phyloP scores from a whole-genome alignment of 2,113 vertebrate genomes.

The Aspidoscelis tigris region DNA sequence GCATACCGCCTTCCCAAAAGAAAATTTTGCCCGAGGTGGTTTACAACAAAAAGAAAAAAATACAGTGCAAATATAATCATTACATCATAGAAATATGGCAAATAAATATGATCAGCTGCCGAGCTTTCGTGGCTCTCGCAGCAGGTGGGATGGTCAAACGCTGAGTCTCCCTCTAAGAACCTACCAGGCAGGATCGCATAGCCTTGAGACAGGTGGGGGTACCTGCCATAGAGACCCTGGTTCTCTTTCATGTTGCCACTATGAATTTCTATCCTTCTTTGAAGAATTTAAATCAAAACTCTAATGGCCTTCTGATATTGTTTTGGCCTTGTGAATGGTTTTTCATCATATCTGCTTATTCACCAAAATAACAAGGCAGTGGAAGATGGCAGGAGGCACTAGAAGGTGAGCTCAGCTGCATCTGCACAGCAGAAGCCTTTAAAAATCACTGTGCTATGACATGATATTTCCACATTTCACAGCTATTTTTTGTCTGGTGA shows the following conservation, averaged over 20 bases:
- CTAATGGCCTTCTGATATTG: slow-evolving; percentile 70
- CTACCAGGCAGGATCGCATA: slow-evolving; percentile 48
- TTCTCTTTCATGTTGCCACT: slow-evolving; percentile 48
- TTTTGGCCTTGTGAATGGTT: slow-evolving; percentile 70
- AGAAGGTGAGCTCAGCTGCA: slow-evolving; percentile 72
- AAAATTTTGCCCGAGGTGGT: too few relatives aligned
- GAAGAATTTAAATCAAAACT: slow-evolving; percentile 69
- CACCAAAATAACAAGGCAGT: slow-evolving; percentile 66
- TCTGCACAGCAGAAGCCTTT: slow-evolving; percentile 76
- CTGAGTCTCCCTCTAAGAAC: not conserved
- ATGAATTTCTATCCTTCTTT: slow-evolving; percentile 56
- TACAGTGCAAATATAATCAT: too few relatives aligned
- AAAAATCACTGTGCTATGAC: slow-evolving; percentile 71
- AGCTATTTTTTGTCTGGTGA: slow-evolving; percentile 70
- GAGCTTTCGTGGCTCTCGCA: too few relatives aligned
- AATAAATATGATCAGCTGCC: too few relatives aligned
- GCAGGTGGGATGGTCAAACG: too few relatives aligned
- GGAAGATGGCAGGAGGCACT: slow-evolving; percentile 69
- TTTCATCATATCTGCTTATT: slow-evolving; percentile 71
- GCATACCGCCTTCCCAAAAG: too few relatives aligned
- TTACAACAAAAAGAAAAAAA: too few relatives aligned
- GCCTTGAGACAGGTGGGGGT: slow-evolving; percentile 37
- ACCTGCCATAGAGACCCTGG: slow-evolving; percentile 54
- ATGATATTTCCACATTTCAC: slow-evolving; percentile 76
- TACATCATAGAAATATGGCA: too few relatives aligned